Conservation (phyloP, 2,113 vertebrate genomes). For the Sylvietta virens region DNA sequence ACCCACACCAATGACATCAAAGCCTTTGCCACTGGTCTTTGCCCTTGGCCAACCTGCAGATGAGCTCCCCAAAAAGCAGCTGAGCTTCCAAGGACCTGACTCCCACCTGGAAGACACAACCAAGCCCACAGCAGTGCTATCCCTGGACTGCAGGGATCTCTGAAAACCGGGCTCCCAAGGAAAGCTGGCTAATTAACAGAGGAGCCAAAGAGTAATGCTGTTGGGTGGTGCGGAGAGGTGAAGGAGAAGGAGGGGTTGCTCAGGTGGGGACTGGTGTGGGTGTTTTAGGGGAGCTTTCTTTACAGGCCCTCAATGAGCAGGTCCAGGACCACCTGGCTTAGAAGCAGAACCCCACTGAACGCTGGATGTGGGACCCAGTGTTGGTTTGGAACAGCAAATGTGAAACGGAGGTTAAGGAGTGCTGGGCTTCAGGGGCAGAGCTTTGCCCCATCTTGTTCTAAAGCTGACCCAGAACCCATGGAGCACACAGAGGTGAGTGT, state of each 20-base stretch:
- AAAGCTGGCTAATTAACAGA: neutral
- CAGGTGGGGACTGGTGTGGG: neutral
- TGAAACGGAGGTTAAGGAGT: neutral
- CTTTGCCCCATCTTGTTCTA: neutral
- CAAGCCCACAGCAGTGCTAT: neutral
- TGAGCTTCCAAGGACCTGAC: neutral
- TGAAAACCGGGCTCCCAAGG: neutral
- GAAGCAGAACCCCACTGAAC: neutral
- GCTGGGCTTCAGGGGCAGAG: neutral
- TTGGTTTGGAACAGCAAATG: neutral
- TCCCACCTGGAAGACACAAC: neutral
- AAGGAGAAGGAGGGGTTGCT: neutral
- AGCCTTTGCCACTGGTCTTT: neutral
- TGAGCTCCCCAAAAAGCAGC: neutral
- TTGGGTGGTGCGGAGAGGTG: neutral
- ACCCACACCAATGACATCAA: neutral
- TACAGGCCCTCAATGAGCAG: neutral
- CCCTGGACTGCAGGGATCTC: neutral
- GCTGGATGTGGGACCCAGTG: accelerated
- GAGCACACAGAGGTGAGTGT: neutral
- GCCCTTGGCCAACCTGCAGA: neutral
- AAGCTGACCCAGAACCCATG: neutral
- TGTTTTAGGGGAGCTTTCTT: neutral
- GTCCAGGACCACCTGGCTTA: neutral
- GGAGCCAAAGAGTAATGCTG: neutral